Evolutionary conservation across 2,888 invertebrate genomes (phyloP), one percentile per base, ranked within the genome.

Genomic region (Folsomia candida): DNA sequence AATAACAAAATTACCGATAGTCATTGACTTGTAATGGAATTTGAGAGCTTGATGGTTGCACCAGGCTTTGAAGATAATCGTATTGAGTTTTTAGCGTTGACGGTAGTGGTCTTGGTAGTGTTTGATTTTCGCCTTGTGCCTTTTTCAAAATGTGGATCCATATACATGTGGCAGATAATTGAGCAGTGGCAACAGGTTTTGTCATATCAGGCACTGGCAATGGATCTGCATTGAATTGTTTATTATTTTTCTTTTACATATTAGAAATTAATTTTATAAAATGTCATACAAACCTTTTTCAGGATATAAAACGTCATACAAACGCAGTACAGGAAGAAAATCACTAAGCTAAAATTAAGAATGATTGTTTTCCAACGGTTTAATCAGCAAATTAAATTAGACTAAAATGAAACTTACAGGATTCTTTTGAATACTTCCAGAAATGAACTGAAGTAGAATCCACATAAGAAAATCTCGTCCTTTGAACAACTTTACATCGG

Each of bases 401-500:
- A n/a, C n/a, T n/a, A n/a, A n/a, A n/a, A n/a, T n/a, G n/a, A n/a
- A n/a, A n/a, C n/a, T 83, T 83, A 91, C 89, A 0, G 95, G 93
- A 84, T 96, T 96, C 80, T 95, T 90, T 83, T 95, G 94, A 81
- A 96, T 96, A 81, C 94, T 95, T 63, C 97, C 97, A 0, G 97
- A 97, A 80, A 98, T 94, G 81, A 96, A 97, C 84, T 99, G 98
- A 58, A 99, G 85, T 22, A 98, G 85, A 24, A 96, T 92, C 97
- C 98, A 98, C 97, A 99, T 98, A n/a, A 99, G 85, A 81, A 98
- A 96, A 84, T 97, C 97, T 62, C 98, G 86, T 0, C 97, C 96
- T 83, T 93, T 92, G 72, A 91, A 88, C 82, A 95, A 86, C 81
- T 94, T 93, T 78, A 91, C 87, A 6, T 90, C 90, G 58, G 90